Evolutionary conservation across 1,140 invertebrate genomes (phyloP).

Genomic region (Nasonia vitripennis): DNA sequence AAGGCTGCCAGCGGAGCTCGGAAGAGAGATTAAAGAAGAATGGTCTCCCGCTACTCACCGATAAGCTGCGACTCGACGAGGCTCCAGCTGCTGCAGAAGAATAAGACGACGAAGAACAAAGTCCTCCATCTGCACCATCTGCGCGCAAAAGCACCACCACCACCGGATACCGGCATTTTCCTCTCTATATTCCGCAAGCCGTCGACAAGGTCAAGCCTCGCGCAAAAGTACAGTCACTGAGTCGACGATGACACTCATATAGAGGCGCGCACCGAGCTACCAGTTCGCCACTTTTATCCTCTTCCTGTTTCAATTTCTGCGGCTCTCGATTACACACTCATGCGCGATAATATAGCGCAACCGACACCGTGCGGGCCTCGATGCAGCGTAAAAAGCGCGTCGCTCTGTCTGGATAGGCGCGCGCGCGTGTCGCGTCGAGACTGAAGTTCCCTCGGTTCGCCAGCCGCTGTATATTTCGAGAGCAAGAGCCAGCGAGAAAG

Average conservation of each 20-base stretch:
- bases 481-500: slow-evolving; percentile 58
- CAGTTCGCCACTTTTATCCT: background rate
- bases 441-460: slow-evolving; percentile 66
- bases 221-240: background rate
- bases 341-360: background rate
- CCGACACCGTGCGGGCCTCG: background rate
- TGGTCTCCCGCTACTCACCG: slow-evolving; percentile 58
- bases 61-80: slow-evolving; percentile 61
- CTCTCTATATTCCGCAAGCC: background rate
- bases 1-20: background rate
- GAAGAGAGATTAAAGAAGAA: background rate
- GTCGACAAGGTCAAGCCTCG: background rate
- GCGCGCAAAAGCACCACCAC: background rate
- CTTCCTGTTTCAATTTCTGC: background rate
- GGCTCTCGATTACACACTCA: too few species aligned
- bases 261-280: background rate
- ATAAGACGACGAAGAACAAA: slow-evolving; percentile 13
- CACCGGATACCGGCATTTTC: slow-evolving; percentile 18
- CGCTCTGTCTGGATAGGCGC: slow-evolving; percentile 27
- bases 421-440: slow-evolving; percentile 71
- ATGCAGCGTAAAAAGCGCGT: background rate
- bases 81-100: slow-evolving; percentile 45
- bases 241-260: slow-evolving; percentile 4
- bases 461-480: slow-evolving; percentile 65
- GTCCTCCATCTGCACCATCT: slow-evolving; percentile 37